Evolutionary conservation across 2,888 invertebrate species (phyloP).

Genomic region (Andricus quercusramuli): DNA sequence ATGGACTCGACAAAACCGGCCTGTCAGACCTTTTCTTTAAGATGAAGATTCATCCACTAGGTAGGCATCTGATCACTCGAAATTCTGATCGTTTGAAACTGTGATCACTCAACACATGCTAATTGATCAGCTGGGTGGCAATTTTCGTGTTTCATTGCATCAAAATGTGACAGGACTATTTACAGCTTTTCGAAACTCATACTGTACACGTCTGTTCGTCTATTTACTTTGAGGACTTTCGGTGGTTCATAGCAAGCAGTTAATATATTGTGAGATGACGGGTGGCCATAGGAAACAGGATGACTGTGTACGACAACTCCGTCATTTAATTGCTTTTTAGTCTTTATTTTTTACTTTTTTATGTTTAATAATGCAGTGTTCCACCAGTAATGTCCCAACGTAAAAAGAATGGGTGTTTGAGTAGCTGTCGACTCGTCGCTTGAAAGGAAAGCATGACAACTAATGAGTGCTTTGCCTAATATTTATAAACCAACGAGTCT

Average conservation of each 20-base stretch:
- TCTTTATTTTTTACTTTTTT: conserved; percentile 54
- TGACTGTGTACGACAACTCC: conserved; percentile 54
- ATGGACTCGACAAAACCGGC: conserved; percentile 29
- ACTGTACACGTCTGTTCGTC: conserved; percentile 21
- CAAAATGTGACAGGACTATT: conserved; percentile 42
- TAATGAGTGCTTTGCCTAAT: conserved; percentile 68
- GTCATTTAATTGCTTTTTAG: conserved; percentile 58
- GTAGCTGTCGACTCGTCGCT: conserved; percentile 76
- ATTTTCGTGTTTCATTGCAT: conserved; percentile 27
- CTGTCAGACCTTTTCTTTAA: background rate
- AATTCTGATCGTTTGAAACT: background rate
- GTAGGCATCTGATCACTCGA: background rate
- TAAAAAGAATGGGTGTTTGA: conserved; percentile 76
- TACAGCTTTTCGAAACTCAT: conserved; percentile 42
- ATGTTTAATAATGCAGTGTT: conserved; percentile 67
- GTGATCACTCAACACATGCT: background rate
- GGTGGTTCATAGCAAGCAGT: conserved; percentile 46
- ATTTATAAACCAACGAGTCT: conserved; percentile 51
- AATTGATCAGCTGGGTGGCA: conserved; percentile 35
- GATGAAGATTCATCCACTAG: conserved; percentile 2
- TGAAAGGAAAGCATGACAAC: conserved; percentile 77
- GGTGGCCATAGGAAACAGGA: conserved; percentile 45
- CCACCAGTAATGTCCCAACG: conserved; percentile 73
- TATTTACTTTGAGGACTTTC: conserved; percentile 48
- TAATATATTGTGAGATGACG: conserved; percentile 42